A percentile compares a stretch with the other conserved stretches of the same genome.
Conservation (phyloP, 2,888 invertebrate species). For the Rhagium mordax region DNA sequence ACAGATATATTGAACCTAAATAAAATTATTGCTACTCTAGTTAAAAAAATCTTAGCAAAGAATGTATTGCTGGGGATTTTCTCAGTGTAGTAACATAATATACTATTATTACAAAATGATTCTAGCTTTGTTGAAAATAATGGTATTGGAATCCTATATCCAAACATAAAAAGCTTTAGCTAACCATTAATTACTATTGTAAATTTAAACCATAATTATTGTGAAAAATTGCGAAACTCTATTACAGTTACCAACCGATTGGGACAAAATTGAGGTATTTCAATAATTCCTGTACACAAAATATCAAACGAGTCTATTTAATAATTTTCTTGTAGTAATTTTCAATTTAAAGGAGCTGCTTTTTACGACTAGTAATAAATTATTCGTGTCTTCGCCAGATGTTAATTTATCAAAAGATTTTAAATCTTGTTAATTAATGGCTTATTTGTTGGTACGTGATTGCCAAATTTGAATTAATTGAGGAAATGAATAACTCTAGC, state of each 20-base stretch:
- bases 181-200: not conserved
- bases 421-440: slow-evolving; percentile 33
- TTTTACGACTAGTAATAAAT: slow-evolving; percentile 33
- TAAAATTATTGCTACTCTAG: too few relatives aligned
- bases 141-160: too few relatives aligned
- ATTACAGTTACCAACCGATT: not conserved
- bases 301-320: slow-evolving; percentile 7
- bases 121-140: too few relatives aligned
- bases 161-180: too few relatives aligned
- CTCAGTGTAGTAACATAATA: too few relatives aligned
- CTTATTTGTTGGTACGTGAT: slow-evolving; percentile 30
- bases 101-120: too few relatives aligned
- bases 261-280: not conserved
- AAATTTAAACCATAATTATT: not conserved
- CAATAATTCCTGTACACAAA: not conserved
- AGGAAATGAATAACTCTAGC: slow-evolving; percentile 13
- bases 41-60: too few relatives aligned
- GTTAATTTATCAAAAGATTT: slow-evolving; percentile 35
- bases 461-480: slow-evolving; percentile 32
- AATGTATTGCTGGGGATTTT: too few relatives aligned
- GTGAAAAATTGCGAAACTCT: not conserved
- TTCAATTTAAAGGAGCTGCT: slow-evolving; percentile 30
- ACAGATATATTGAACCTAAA: too few relatives aligned
- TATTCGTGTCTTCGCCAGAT: slow-evolving; percentile 38
- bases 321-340: slow-evolving; percentile 20